These are phyloP conservation scores for Hyla sarda DNA, from an alignment of 2,113 vertebrate genomes.

Conservation along the genomic window DNA sequence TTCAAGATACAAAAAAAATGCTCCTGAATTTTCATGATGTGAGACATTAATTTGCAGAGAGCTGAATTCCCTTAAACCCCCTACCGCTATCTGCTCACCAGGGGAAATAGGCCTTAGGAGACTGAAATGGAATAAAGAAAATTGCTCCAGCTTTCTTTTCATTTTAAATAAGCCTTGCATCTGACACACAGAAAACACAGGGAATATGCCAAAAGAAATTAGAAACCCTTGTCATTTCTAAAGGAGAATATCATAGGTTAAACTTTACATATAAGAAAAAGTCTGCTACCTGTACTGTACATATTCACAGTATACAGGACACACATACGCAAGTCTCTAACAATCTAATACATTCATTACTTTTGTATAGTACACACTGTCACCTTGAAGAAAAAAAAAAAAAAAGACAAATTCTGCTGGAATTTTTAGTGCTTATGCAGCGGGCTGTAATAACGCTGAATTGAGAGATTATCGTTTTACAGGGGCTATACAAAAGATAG, in stretches of 20 bases:
- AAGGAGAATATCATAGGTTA: conserved; percentile 66
- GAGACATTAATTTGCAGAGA: conserved; percentile 89
- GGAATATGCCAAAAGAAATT: conserved; percentile 74
- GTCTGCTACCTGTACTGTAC: conserved; percentile 7
- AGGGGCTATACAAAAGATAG: background rate
- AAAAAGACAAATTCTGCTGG: too few relatives aligned
- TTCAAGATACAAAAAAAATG: conserved; percentile 79
- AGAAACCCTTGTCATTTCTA: conserved; percentile 41
- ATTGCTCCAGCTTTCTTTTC: conserved; percentile 88
- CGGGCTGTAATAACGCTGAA: background rate
- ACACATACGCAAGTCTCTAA: background rate
- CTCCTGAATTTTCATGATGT: conserved; percentile 88
- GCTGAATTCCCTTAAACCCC: conserved; percentile 87
- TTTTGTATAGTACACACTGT: too few relatives aligned
- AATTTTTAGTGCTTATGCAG: background rate
- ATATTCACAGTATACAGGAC: background rate
- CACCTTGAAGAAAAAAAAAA: conserved; percentile 1
- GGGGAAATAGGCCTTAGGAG: conserved; percentile 85
- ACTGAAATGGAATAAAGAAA: conserved; percentile 87
- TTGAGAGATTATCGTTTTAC: background rate
- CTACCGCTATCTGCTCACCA: conserved; percentile 85
- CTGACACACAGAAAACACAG: conserved; percentile 80
- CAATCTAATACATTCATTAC: background rate
- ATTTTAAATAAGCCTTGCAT: conserved; percentile 88
- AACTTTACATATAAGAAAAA: conserved; percentile 1